Conservation (phyloP, 2,113 vertebrate species). For the Vulpes ferrilata region DNA sequence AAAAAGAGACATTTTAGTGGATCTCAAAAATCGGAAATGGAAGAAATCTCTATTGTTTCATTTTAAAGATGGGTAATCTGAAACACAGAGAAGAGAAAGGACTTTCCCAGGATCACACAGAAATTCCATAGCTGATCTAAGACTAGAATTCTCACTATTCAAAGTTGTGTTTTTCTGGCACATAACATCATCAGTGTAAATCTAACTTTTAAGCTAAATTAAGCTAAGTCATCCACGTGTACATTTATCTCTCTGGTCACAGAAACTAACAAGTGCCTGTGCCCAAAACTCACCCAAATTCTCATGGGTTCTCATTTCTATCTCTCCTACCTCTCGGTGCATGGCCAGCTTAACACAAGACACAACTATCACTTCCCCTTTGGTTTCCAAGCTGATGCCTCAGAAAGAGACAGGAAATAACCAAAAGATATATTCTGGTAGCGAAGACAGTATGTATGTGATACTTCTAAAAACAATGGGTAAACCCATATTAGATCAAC, state of each 20-base stretch:
- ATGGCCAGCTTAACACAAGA: neutral
- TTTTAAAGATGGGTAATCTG: neutral
- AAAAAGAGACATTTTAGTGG: neutral
- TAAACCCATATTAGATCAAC: neutral
- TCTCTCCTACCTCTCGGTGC: neutral
- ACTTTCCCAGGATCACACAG: neutral
- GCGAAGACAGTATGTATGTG: neutral
- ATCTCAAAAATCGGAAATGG: neutral
- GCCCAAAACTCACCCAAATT: neutral
- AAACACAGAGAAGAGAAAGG: neutral
- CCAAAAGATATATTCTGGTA: neutral
- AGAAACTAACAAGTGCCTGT: neutral
- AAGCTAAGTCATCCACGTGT: neutral
- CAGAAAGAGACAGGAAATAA: constrained; percentile 5
- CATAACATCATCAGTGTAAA: neutral
- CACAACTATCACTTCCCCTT: neutral
- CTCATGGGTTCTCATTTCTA: constrained; percentile 34
- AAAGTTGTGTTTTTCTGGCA: constrained; percentile 28
- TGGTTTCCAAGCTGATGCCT: neutral
- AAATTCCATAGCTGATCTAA: neutral
- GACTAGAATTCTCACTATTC: neutral
- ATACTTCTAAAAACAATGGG: neutral
- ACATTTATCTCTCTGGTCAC: neutral
- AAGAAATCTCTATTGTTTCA: neutral
- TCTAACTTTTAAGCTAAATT: neutral